Conservation (phyloP, 2,888 invertebrate genomes). For the Oeneis ivallda region DNA sequence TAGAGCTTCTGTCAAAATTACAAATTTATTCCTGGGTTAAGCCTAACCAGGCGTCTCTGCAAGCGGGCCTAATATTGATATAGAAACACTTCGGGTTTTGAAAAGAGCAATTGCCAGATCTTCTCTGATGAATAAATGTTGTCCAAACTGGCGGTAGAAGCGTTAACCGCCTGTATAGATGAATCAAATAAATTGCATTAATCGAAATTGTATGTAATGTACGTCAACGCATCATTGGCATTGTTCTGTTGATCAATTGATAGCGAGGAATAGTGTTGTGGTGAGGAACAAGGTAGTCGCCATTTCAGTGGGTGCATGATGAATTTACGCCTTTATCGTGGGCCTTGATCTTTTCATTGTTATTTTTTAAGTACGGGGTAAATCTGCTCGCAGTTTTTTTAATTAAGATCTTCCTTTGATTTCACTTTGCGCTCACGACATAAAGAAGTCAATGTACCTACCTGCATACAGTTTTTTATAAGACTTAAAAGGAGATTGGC, state of each 20-base stretch:
- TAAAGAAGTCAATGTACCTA: not conserved
- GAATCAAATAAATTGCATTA: not conserved
- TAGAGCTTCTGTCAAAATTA: no score
- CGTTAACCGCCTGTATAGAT: not conserved
- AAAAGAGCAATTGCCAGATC: no score
- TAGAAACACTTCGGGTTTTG: no score
- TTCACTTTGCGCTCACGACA: not conserved
- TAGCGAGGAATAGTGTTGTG: constrained; percentile 10
- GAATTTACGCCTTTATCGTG: constrained; percentile 6
- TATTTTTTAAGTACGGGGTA: constrained; percentile 12
- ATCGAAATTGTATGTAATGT: not conserved
- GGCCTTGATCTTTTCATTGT: constrained; percentile 17
- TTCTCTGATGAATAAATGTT: no score
- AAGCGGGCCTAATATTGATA: no score
- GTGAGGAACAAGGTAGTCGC: constrained; percentile 14
- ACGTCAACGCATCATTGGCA: constrained; percentile 15
- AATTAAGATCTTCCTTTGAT: constrained; percentile 2
- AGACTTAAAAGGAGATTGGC: not conserved
- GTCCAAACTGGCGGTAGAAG: no score
- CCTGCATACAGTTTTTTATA: not conserved
- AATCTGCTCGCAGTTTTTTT: constrained; percentile 1
- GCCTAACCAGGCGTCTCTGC: no score
- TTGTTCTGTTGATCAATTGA: constrained; percentile 18
- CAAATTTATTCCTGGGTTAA: no score
- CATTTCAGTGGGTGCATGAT: not conserved